Percentiles rank a stretch among this genome's conserved stretches.
Conservation (phyloP, 2,797 vertebrate genomes). For the Rhinogobio ventralis region DNA sequence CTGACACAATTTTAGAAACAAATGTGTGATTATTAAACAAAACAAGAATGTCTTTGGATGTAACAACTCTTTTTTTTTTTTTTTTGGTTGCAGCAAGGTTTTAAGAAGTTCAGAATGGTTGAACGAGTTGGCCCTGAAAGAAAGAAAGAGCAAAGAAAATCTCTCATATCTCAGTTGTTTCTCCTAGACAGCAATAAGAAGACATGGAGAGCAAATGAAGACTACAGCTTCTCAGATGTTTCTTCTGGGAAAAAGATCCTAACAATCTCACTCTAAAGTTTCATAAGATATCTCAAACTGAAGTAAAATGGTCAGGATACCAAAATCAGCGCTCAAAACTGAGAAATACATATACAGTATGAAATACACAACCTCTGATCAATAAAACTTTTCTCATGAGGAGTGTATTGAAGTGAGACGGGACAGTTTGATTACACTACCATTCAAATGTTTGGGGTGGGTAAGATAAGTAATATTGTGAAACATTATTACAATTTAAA, state of each 20-base stretch:
- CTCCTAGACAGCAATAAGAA: neutral
- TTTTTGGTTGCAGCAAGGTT: neutral
- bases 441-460: neutral
- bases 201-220: neutral
- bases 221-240: neutral
- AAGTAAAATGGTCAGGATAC: neutral
- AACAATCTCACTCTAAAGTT: neutral
- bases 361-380: neutral
- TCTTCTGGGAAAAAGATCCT: neutral
- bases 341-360: neutral
- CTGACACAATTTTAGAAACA: neutral
- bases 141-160: neutral
- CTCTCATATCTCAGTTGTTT: neutral
- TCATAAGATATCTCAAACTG: neutral
- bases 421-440: neutral
- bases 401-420: neutral
- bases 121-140: neutral
- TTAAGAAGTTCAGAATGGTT: neutral
- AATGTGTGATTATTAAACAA: neutral
- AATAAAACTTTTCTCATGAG: neutral
- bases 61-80: neutral
- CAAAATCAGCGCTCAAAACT: neutral
- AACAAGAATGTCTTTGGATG: slow-evolving; percentile 37
- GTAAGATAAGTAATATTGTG: neutral
- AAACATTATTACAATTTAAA: neutral